phyloP scores from a whole-genome alignment of 2,113 vertebrate genomes.

The Microtus montanus region DNA sequence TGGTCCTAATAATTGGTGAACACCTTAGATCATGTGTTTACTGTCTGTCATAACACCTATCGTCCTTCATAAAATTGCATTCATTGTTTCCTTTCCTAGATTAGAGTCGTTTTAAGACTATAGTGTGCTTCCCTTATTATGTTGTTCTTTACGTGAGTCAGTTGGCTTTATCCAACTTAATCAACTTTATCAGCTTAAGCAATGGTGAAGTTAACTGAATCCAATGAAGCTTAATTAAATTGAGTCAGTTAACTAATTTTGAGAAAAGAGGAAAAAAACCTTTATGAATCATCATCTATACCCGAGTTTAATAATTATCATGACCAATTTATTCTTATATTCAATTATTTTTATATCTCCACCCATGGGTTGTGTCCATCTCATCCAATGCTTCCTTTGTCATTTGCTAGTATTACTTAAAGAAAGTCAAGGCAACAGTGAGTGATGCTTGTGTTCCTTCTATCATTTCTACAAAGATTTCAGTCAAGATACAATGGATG shows the following conservation, averaged over 20 bases:
- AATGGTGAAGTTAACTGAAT: not conserved
- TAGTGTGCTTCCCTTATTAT: not conserved
- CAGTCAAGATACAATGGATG: not conserved
- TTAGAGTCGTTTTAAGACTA: not conserved
- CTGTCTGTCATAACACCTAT: too few species aligned
- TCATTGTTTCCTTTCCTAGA: not conserved
- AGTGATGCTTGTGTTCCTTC: not conserved
- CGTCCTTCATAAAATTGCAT: too few species aligned
- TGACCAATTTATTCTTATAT: not conserved
- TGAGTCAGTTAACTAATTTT: constrained; percentile 34
- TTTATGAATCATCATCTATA: not conserved
- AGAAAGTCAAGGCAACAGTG: not conserved
- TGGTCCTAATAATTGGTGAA: too few species aligned
- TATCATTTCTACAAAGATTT: not conserved
- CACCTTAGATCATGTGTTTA: too few species aligned
- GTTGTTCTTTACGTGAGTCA: not conserved
- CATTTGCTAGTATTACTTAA: not conserved
- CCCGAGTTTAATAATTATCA: not conserved
- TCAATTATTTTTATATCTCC: too few species aligned
- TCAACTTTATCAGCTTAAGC: not conserved
- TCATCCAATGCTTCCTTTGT: not conserved
- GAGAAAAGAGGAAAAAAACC: not conserved
- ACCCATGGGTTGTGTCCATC: not conserved
- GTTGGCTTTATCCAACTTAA: not conserved
- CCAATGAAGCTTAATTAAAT: not conserved